Percentiles rank a stretch among this genome's conserved stretches.
phyloP scores from a whole-genome alignment of 2,797 vertebrate genomes.

The Sebastes diaconus region DNA sequence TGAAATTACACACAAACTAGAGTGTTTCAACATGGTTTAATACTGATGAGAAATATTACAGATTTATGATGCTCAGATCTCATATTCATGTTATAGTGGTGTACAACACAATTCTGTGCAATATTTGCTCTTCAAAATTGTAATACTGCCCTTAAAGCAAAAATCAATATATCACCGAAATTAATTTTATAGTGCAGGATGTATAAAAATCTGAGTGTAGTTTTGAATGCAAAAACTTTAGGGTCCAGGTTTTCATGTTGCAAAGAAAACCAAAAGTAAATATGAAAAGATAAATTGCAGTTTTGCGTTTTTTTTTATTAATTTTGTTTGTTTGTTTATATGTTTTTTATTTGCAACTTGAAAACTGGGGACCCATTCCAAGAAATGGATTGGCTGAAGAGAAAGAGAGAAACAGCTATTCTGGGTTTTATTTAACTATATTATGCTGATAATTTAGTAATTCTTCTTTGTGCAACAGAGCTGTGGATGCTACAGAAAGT shows the following conservation, averaged over 20 bases:
- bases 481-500: neutral
- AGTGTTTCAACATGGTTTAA: neutral
- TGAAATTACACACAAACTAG: neutral
- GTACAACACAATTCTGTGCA: neutral
- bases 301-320: neutral
- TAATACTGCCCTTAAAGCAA: neutral
- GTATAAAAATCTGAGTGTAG: neutral
- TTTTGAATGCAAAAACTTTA: neutral
- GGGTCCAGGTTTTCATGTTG: neutral
- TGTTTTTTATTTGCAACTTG: neutral
- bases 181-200: rapidly evolving
- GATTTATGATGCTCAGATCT: neutral
- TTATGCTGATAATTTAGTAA: neutral
- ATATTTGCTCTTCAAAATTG: neutral
- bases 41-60: neutral
- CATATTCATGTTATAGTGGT: neutral
- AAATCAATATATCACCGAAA: neutral
- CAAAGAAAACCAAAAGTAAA: neutral
- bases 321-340: neutral
- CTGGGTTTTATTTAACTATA: neutral
- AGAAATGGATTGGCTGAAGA: neutral
- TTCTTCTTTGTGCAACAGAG: neutral
- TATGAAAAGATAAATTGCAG: neutral
- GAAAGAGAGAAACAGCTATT: neutral
- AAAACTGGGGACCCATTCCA: neutral